A percentile compares a stretch with the other conserved stretches of the same genome.
These are phyloP conservation scores for Dryas iulia DNA, from an alignment of 1,140 invertebrate genomes.

Conservation along the genomic window DNA sequence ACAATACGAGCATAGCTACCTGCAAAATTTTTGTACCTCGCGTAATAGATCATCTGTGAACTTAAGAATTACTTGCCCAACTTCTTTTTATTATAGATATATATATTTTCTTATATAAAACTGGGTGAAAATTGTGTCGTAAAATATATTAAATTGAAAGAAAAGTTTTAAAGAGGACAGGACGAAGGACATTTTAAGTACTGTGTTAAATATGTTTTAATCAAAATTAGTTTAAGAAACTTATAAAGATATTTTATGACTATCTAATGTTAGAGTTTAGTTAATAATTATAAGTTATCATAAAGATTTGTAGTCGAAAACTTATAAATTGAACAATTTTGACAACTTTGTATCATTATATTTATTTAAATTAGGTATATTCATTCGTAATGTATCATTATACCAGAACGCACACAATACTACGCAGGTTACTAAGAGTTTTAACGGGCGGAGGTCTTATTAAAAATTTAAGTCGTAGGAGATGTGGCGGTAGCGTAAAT, in stretches of 20 bases:
- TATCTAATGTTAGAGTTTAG: no score
- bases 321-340: no score
- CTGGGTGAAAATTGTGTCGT: background rate
- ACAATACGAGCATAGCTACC: conserved; percentile 36
- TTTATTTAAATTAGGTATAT: no score
- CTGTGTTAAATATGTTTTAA: background rate
- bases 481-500: conserved; percentile 37
- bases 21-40: conserved; percentile 32
- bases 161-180: background rate
- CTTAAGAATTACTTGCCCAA: conserved; percentile 32
- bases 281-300: no score
- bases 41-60: conserved; percentile 36
- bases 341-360: no score
- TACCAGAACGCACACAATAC: conserved; percentile 17
- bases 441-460: conserved; percentile 29
- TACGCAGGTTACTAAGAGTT: conserved; percentile 20
- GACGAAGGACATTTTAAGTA: background rate
- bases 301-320: no score
- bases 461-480: conserved; percentile 41
- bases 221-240: background rate
- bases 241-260: background rate
- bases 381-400: background rate
- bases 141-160: conserved; percentile 1
- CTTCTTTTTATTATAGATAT: conserved; percentile 26
- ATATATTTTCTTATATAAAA: conserved; percentile 13